Evolutionary conservation across 1,140 invertebrate genomes (phyloP).

Genomic region (Wasmannia auropunctata): DNA sequence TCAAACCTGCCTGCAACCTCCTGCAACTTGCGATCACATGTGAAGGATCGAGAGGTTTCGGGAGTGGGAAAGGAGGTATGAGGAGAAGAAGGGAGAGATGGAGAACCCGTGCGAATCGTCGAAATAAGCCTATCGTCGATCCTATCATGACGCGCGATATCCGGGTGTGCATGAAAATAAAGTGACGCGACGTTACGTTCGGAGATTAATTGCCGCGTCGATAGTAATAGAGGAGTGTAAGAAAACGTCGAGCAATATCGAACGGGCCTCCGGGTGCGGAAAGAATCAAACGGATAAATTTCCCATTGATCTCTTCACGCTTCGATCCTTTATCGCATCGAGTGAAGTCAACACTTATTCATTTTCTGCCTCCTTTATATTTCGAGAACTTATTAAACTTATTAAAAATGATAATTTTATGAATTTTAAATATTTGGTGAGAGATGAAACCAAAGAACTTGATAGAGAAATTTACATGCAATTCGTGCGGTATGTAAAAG

Average conservation of each 20-base stretch:
- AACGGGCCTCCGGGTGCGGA: neutral
- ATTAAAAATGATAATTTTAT: no score
- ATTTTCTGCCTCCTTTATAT: neutral
- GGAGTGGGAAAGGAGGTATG: no score
- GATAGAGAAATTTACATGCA: neutral
- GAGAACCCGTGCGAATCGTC: constrained; percentile 60
- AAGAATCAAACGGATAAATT: neutral
- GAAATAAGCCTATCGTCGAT: constrained; percentile 62
- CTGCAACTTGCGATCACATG: constrained; percentile 64
- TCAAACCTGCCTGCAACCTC: constrained; percentile 47
- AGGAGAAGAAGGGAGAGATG: neutral
- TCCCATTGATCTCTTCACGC: no score
- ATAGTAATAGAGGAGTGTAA: constrained; percentile 51
- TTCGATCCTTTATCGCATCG: constrained; percentile 10
- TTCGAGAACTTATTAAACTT: no score
- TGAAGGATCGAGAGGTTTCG: constrained; percentile 9
- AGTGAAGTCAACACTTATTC: neutral
- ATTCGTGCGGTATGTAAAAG: neutral
- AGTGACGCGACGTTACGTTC: constrained; percentile 40
- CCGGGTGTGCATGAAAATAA: constrained; percentile 65
- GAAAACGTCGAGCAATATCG: constrained; percentile 6
- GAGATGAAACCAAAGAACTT: neutral
- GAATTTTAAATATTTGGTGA: neutral
- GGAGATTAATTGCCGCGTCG: constrained; percentile 64
- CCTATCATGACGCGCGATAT: constrained; percentile 55